Base-by-base conservation (phyloP, 2,888 invertebrate genomes). In the Thymelicus acteon region DNA sequence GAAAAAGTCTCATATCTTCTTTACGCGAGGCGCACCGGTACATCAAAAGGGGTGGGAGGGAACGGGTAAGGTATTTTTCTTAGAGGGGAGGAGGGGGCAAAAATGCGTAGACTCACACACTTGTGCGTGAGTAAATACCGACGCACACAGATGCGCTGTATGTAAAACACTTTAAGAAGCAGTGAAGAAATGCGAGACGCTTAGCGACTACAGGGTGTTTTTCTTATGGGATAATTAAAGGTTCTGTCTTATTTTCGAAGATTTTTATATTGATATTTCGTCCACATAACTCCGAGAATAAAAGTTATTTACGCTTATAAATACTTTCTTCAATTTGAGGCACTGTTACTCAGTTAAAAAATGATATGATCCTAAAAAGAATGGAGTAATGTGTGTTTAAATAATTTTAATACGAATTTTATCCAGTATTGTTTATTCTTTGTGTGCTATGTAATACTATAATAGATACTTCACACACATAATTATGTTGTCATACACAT, bases 161-260 rank as follows among this genome's bases (percentile, higher is more conserved):
- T 93, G 93, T 93, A 93, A 93, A 93, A 93, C 92, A 92, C 92
- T 93, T 93, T 93, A 93, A 93, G 93, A 93, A 93, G 92, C 92
- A 90, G 82, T 90, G 93, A 93, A 93, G 93, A 93, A 93, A 93
- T 91, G 92, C 92, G 92, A 93, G 93, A 88, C 90, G 92, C 93
- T 93, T 92, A 91, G 80, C 81, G 80, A 76, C 63, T 88, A 93
- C 86, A 90, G 92, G 89, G 78, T 90, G 93, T 79, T 79, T 72
- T 39, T n/a, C 60, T 72, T 60, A 31, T 44, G 63, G 15, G 1
- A 63, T 63, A 48, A 63, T 69, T 69, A 76, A 72, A 61, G 15
- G 60, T 72, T 58, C 58, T 60, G 60, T 52, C 0, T 39, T 40
- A 61, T 31, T 63, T 63, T 31, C 1, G 3, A 31, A 31, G 31